phyloP scores from a whole-genome alignment of 2,888 invertebrate species.

The Harmothoe impar region DNA sequence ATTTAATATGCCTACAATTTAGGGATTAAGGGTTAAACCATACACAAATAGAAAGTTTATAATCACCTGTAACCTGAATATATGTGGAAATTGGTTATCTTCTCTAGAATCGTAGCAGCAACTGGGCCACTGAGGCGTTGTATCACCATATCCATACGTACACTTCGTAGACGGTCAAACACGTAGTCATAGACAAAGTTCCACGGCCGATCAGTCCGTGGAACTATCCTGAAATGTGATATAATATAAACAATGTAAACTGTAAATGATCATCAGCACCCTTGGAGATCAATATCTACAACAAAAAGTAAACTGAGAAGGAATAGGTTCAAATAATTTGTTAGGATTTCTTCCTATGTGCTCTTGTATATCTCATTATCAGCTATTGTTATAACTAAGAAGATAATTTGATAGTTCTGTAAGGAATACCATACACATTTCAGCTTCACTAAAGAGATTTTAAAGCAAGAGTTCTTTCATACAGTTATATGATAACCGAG shows the following conservation, averaged over 20 bases:
- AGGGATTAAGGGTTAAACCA: too few relatives aligned
- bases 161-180: conserved; percentile 89
- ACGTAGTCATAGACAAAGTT: conserved; percentile 89
- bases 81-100: conserved; percentile 90
- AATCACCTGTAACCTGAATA: conserved; percentile 88
- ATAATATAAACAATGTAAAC: not conserved
- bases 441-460: too few relatives aligned
- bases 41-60: not conserved
- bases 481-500: too few relatives aligned
- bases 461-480: too few relatives aligned
- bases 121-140: conserved; percentile 86
- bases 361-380: too few relatives aligned
- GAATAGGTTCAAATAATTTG: not conserved
- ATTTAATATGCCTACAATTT: too few relatives aligned
- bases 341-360: too few relatives aligned
- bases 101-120: conserved; percentile 88
- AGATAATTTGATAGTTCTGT: too few relatives aligned
- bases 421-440: too few relatives aligned
- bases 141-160: conserved; percentile 91
- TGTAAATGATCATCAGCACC: too few relatives aligned
- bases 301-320: not conserved
- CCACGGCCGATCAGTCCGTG: conserved; percentile 84
- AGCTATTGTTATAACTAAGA: too few relatives aligned
- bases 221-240: conserved; percentile 76
- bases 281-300: not conserved